Evolutionary conservation across 92 coral and sea anemone genomes (phyloP), one percentile per base, ranked within the genome.

Genomic region (Porites cylindrica): DNA sequence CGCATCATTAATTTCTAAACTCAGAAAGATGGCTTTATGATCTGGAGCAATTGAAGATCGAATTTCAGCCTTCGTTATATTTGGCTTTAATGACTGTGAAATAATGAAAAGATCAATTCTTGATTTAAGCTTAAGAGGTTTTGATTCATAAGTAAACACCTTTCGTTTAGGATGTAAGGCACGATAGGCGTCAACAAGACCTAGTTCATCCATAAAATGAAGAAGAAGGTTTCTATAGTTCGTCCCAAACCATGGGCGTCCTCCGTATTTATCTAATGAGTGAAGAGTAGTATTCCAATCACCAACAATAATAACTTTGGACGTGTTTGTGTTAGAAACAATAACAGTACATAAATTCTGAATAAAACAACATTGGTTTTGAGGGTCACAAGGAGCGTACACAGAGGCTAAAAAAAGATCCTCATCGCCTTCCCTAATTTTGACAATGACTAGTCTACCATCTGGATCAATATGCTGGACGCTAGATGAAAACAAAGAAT

Each of bases 181-280:
- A 13, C 75, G 75, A 38, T 11, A 70, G 9, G 53, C 20, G 9
- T 72, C 77, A 17, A 10, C 60, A 26, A 72, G 18, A 21, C 77
- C 60, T 72, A 70, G 19, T 70, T 70, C 75, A 8, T 70, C 75
- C 75, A 70, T 70, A 70, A 70, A n/a, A n/a, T 18, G 13, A 11
- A 70, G 75, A 38, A 70, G 54, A 38, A 9, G 17, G 19, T 38
- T 38, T 38, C 75, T 11, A 26, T 51, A 72, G 11, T n/a, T 51
- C 3, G 32, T 18, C 17, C 17, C 10, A 50, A 2, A 16, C 77
- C 20, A 50, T 72, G 10, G 77, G 3, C 75, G 75, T 16, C 75
- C 75, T 38, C 75, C 75, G 14, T 14, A 8, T 38, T 70, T 70
- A 38, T 70, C 75, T 70, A 70, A 43, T 29, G 75, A 70, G 1